Evolutionary conservation across 2,797 vertebrate genomes (phyloP).

Genomic region (Syndactyla subalaris): DNA sequence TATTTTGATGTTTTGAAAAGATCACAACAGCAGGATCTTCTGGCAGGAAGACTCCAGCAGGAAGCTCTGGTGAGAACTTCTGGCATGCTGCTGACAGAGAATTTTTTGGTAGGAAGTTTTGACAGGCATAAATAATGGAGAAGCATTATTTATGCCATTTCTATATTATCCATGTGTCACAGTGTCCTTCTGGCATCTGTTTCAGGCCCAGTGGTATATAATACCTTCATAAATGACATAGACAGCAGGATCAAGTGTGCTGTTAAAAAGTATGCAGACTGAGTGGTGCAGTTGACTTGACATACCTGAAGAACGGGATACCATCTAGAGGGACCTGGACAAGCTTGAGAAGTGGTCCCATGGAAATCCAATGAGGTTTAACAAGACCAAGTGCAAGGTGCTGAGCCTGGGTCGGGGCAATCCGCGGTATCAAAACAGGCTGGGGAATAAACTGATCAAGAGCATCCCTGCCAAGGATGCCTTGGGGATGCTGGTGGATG

Average conservation of each 20-base stretch:
- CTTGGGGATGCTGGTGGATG: neutral
- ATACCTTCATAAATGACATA: neutral
- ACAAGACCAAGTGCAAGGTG: neutral
- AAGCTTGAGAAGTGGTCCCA: neutral
- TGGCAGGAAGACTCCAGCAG: too few relatives aligned
- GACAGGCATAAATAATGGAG: too few relatives aligned
- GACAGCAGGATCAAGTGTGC: neutral
- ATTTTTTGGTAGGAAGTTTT: too few relatives aligned
- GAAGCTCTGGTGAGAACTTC: too few relatives aligned
- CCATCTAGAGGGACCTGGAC: neutral
- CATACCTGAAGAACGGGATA: neutral
- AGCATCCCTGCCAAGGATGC: neutral
- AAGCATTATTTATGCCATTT: too few relatives aligned
- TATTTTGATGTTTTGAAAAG: too few relatives aligned
- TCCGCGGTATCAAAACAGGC: fast-evolving
- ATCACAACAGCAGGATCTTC: too few relatives aligned
- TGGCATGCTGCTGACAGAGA: too few relatives aligned
- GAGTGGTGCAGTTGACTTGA: neutral
- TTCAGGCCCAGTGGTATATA: neutral
- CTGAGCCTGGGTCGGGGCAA: fast-evolving
- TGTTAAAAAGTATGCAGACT: neutral
- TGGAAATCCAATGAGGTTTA: neutral
- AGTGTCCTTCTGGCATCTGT: neutral
- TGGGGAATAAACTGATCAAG: fast-evolving
- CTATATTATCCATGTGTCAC: too few relatives aligned